Evolutionary conservation across 2,888 invertebrate genomes (phyloP).

Genomic region (Antitype chi): DNA sequence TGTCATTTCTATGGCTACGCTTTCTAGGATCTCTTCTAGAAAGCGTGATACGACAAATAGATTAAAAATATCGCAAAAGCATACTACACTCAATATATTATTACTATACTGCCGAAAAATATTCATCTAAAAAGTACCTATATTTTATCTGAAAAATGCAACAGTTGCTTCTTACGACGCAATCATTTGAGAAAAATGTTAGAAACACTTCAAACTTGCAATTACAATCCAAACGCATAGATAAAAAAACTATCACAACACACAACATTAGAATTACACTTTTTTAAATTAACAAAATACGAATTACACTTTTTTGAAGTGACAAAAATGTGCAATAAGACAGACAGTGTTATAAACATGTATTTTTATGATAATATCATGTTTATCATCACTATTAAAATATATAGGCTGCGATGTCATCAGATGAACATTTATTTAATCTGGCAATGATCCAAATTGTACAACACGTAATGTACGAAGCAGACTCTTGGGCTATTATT

Average conservation of each 20-base stretch:
- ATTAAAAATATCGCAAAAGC: no score
- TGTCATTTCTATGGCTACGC: no score
- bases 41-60: no score
- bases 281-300: not conserved
- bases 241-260: not conserved
- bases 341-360: conserved; percentile 20
- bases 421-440: conserved; percentile 23
- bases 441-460: conserved; percentile 66
- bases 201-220: not conserved
- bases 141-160: not conserved
- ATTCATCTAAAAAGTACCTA: not conserved
- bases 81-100: not conserved
- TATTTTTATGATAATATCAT: conserved; percentile 30
- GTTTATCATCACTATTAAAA: conserved; percentile 30
- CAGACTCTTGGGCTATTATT: conserved; percentile 29
- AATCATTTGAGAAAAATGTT: not conserved
- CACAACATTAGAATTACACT: not conserved
- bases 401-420: conserved; percentile 32
- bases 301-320: not conserved
- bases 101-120: not conserved
- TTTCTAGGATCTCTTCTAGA: no score
- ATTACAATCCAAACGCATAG: not conserved
- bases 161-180: conserved; percentile 7
- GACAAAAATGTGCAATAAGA: conserved; percentile 12
- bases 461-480: conserved; percentile 36